Percentiles rank a stretch among this genome's conserved stretches.
phyloP scores from a whole-genome alignment of 1,140 invertebrate genomes.

The Polypedilum vanderplanki region DNA sequence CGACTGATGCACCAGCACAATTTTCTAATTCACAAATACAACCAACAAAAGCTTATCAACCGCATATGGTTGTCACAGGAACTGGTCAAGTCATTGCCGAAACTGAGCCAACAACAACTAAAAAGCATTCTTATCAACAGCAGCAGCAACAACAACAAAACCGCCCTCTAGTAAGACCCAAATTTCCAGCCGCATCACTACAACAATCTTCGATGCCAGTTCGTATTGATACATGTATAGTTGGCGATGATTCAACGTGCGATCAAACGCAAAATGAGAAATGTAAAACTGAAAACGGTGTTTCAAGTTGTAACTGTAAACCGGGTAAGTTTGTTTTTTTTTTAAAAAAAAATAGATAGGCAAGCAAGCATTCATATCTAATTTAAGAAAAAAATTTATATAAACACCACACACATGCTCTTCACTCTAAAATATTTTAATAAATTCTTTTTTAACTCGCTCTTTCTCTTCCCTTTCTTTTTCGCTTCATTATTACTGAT shows the following conservation, averaged over 20 bases:
- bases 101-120: constrained; percentile 40
- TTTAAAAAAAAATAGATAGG: too few relatives aligned
- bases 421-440: too few relatives aligned
- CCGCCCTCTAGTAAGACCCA: constrained; percentile 30
- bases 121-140: constrained; percentile 31
- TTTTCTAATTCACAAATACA: not conserved
- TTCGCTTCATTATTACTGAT: too few relatives aligned
- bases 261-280: constrained; percentile 78
- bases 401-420: too few relatives aligned
- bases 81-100: constrained; percentile 48
- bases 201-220: constrained; percentile 48
- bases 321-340: constrained; percentile 48
- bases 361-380: too few relatives aligned
- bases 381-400: too few relatives aligned
- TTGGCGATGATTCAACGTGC: constrained; percentile 88
- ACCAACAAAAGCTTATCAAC: constrained; percentile 39
- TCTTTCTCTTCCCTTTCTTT: too few relatives aligned
- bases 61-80: constrained; percentile 39
- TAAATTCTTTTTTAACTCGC: too few relatives aligned
- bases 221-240: constrained; percentile 88
- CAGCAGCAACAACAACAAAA: constrained; percentile 33
- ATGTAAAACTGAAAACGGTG: constrained; percentile 79
- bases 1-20: constrained; percentile 42
- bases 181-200: not conserved
- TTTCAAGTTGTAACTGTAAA: constrained; percentile 85